Percentiles rank a stretch among this genome's conserved stretches.
Evolutionary conservation across 1,140 invertebrate genomes (phyloP).

Genomic region (Drosophila takahashii): DNA sequence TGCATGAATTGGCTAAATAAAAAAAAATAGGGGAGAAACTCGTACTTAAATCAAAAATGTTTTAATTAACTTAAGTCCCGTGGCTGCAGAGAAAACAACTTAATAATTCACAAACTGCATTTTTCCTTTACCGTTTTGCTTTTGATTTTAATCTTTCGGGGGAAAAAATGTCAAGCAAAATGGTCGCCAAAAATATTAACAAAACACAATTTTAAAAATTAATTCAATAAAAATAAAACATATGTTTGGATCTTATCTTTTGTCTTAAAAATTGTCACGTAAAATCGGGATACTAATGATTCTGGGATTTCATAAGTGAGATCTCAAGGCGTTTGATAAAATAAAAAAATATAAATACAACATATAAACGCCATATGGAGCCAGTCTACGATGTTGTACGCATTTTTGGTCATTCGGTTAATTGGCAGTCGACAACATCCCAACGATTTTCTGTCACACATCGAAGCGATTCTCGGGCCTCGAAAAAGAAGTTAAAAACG

Average conservation of each 20-base stretch:
- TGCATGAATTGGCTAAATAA: slow-evolving; percentile 40
- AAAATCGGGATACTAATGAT: slow-evolving; percentile 64
- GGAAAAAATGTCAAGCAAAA: slow-evolving; percentile 20
- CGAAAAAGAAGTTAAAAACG: slow-evolving; percentile 51
- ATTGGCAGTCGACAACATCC: slow-evolving; percentile 74
- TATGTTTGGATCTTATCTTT: neutral
- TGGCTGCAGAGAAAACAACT: slow-evolving; percentile 57
- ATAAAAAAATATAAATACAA: slow-evolving; percentile 7
- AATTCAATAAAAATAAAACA: neutral
- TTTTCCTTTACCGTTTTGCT: slow-evolving; percentile 3
- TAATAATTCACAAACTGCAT: slow-evolving; percentile 71
- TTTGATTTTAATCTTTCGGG: slow-evolving; percentile 2
- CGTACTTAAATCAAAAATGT: slow-evolving; percentile 78
- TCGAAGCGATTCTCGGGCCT: slow-evolving; percentile 26
- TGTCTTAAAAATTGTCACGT: slow-evolving; percentile 64
- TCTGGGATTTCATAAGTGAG: slow-evolving; percentile 76
- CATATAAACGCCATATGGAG: slow-evolving; percentile 29
- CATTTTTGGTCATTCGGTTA: slow-evolving; percentile 65
- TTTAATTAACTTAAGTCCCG: slow-evolving; percentile 70
- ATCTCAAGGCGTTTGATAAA: slow-evolving; percentile 59
- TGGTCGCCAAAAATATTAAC: neutral
- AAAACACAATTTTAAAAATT: neutral
- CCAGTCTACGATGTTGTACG: slow-evolving; percentile 38
- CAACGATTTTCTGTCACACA: slow-evolving; percentile 69
- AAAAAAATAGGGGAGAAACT: slow-evolving; percentile 29